Base-by-base conservation (phyloP, 2,113 vertebrate species). In the Rhodinocichla rosea region DNA sequence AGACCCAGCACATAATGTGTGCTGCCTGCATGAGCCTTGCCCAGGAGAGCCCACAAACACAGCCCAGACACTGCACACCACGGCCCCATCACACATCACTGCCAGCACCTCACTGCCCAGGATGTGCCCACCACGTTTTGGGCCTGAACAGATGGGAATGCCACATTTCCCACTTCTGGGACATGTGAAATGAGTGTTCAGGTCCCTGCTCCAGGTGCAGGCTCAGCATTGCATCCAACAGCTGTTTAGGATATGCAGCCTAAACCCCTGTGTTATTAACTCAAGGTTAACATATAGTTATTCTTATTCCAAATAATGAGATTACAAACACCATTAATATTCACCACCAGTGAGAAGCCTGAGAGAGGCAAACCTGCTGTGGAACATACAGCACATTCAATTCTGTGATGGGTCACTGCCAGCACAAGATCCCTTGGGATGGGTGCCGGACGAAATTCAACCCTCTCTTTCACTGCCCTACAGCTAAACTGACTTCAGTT, bases 21-120 rank as follows among this genome's bases (percentile, higher is more conserved):
- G 7, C 35, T 91, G 33, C 27, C 50, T 62, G 80, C 56, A 7
- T 0, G 0, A 88, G 21, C 3, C 8, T 20, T 55, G 24, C 64
- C 4, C 22, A 5, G 7, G 8, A 73, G 26, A 20, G 1, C 11
- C n/a, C 56, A 1, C 21, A 16, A 2, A 26, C 59, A 39, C 49
- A 77, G 37, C 64, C 53, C 35, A 28, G 59, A 33, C 53, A 84
- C 18, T 10, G 28, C 52, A 56, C 2, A 1, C 26, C 75, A n/a
- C 33, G 12, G 40, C 63, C 63, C 37, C 0, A 0, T 13, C 49
- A 45, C 53, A n/a, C 71, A 9, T 3, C 0, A 0, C 49, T 64
- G 53, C 70, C 50, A 52, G 26, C n/a, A 79, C 40, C 70, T 35
- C 6, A 0, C 59, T 59, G 13, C 3, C 28, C 62, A n/a, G 64